A percentile compares a stretch with the other conserved stretches of the same genome.
These are phyloP conservation scores for Drosophila neonasuta DNA, from an alignment of 2,888 invertebrate species.

Conservation along the genomic window DNA sequence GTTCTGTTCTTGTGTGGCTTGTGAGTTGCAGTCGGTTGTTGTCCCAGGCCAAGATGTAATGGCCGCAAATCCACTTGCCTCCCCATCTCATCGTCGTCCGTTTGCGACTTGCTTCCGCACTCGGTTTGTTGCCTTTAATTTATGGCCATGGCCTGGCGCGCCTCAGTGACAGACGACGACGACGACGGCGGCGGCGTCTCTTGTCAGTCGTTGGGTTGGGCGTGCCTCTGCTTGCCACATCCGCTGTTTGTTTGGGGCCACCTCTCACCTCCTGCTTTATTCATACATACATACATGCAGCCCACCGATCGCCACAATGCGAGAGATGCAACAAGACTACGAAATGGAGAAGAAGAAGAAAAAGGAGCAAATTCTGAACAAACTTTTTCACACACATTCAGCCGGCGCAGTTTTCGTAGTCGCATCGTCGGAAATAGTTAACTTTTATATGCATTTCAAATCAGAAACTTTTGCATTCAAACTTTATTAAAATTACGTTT, in stretches of 20 bases:
- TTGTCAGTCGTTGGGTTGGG: conserved; percentile 33
- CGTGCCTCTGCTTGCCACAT: conserved; percentile 50
- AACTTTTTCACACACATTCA: conserved; percentile 62
- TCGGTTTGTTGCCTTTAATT: conserved; percentile 74
- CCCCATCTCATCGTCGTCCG: conserved; percentile 15
- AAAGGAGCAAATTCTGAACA: conserved; percentile 14
- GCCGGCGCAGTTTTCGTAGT: conserved; percentile 40
- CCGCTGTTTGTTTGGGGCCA: conserved; percentile 62
- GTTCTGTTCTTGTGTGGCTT: conserved; percentile 1
- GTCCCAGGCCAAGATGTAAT: conserved; percentile 63
- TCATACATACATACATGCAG: background rate
- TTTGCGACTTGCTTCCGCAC: conserved; percentile 65
- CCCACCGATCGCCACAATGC: conserved; percentile 51
- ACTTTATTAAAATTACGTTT: conserved; percentile 76
- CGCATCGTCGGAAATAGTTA: conserved; percentile 70
- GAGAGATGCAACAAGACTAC: conserved; percentile 27
- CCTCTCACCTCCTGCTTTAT: background rate
- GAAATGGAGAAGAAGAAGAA: conserved; percentile 6
- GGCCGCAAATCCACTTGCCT: conserved; percentile 69
- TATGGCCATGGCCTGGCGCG: conserved; percentile 65
- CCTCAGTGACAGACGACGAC: conserved; percentile 38
- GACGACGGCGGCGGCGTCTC: conserved; percentile 46
- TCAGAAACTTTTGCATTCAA: conserved; percentile 75
- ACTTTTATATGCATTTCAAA: conserved; percentile 76
- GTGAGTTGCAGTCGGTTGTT: conserved; percentile 8